Conservation (phyloP, 1,140 invertebrate genomes). For the Polyergus mexicanus region DNA sequence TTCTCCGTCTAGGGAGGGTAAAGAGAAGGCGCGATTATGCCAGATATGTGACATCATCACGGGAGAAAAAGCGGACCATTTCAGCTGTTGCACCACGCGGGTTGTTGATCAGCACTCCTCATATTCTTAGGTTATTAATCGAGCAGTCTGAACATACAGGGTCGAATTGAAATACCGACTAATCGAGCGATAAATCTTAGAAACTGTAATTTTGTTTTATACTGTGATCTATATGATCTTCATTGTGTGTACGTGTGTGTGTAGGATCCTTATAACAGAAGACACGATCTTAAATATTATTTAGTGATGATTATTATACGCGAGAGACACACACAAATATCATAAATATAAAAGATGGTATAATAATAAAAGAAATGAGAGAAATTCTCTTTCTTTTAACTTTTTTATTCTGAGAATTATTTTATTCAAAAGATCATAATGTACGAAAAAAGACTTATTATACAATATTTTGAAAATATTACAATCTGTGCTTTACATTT, state of each 20-base stretch:
- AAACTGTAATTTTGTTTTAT: slow-evolving; percentile 25
- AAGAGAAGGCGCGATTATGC: slow-evolving; percentile 9
- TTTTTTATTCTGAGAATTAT: not conserved
- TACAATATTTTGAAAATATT: not conserved
- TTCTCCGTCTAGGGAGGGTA: slow-evolving; percentile 14
- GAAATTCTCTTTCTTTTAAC: too few species aligned
- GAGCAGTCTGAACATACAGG: slow-evolving; percentile 3
- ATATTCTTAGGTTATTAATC: slow-evolving; percentile 18
- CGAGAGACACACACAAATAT: not conserved
- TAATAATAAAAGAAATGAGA: not conserved
- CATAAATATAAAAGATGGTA: not conserved
- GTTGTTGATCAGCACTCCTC: slow-evolving; percentile 17
- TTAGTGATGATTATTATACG: not conserved
- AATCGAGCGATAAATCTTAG: not conserved
- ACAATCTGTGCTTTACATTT: too few species aligned
- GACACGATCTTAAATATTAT: too few species aligned
- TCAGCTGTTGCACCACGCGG: slow-evolving; percentile 39
- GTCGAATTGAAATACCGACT: slow-evolving; percentile 6
- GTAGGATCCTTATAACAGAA: too few species aligned
- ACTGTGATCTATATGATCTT: not conserved
- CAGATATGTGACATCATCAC: slow-evolving; percentile 54
- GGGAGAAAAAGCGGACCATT: slow-evolving; percentile 36
- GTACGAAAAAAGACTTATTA: not conserved
- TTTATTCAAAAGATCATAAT: not conserved
- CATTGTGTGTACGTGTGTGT: too few species aligned